Conservation (phyloP, 2,797 vertebrate genomes). For the Myripristis murdjan region DNA sequence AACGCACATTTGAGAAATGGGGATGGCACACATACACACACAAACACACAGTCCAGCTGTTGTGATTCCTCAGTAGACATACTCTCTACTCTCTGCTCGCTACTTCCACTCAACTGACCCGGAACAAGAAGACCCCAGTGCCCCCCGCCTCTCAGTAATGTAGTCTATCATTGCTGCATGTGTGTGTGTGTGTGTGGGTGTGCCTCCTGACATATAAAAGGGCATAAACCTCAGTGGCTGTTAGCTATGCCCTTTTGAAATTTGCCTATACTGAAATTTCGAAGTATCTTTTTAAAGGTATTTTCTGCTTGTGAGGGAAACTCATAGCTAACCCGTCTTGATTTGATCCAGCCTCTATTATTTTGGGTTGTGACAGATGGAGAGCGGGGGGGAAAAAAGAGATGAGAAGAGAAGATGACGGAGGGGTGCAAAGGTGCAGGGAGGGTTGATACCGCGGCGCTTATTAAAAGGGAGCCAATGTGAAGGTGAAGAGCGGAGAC, state of each 20-base stretch:
- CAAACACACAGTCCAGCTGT: slow-evolving; percentile 58
- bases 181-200: slow-evolving; percentile 12
- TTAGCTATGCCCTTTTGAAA: not conserved
- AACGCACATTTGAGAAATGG: slow-evolving; percentile 42
- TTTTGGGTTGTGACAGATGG: not conserved
- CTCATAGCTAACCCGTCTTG: not conserved
- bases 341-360: not conserved
- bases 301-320: not conserved
- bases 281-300: not conserved
- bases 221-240: not conserved
- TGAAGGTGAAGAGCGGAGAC: slow-evolving; percentile 56
- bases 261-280: not conserved
- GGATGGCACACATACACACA: slow-evolving; percentile 26
- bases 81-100: slow-evolving; percentile 7
- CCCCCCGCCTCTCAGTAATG: slow-evolving; percentile 25
- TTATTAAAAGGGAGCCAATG: slow-evolving; percentile 52
- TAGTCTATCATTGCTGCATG: slow-evolving; percentile 2
- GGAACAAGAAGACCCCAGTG: slow-evolving; percentile 41
- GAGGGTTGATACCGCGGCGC: not conserved
- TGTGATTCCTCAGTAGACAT: slow-evolving; percentile 33
- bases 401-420: not conserved
- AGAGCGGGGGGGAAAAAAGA: not conserved
- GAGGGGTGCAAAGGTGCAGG: not conserved
- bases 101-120: slow-evolving; percentile 45
- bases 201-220: not conserved